phyloP scores from a whole-genome alignment of 2,113 vertebrate genomes.

The Nestor notabilis region DNA sequence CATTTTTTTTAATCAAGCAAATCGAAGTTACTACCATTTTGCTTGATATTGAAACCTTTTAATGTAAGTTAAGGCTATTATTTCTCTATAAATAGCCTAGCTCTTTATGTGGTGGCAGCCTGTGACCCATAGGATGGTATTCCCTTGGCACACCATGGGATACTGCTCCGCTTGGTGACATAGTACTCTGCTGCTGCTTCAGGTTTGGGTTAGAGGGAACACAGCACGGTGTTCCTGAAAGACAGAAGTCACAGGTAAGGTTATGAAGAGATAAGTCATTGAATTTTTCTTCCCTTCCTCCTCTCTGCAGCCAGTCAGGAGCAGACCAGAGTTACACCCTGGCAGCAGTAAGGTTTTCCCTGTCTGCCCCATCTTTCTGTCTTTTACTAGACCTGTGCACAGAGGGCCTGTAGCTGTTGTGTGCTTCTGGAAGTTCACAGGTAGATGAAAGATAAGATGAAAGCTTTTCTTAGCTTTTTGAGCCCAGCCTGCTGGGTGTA shows the following conservation, averaged over 20 bases:
- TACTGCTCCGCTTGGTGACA: neutral
- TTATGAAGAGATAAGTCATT: neutral
- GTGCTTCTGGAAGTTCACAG: neutral
- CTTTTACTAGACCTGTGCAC: neutral
- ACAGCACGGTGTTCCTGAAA: accelerated
- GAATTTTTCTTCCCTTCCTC: neutral
- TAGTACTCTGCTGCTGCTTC: neutral
- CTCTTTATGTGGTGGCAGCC: neutral
- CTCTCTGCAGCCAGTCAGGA: accelerated
- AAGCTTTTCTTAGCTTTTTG: slow-evolving; percentile 12
- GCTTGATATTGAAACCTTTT: neutral
- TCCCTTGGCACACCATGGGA: neutral
- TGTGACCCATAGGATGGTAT: neutral
- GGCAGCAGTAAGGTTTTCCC: accelerated
- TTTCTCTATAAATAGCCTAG: neutral
- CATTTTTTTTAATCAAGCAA: neutral
- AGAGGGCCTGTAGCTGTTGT: neutral
- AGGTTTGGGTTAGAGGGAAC: neutral
- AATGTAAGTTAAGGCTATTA: neutral
- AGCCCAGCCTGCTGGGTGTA: neutral
- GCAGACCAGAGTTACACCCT: neutral
- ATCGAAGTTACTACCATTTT: neutral
- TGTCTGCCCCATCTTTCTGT: neutral
- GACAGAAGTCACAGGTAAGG: neutral
- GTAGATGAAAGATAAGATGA: neutral